These are phyloP conservation scores for Sturnus vulgaris DNA, from an alignment of 2,113 vertebrate species.

Conservation along the genomic window DNA sequence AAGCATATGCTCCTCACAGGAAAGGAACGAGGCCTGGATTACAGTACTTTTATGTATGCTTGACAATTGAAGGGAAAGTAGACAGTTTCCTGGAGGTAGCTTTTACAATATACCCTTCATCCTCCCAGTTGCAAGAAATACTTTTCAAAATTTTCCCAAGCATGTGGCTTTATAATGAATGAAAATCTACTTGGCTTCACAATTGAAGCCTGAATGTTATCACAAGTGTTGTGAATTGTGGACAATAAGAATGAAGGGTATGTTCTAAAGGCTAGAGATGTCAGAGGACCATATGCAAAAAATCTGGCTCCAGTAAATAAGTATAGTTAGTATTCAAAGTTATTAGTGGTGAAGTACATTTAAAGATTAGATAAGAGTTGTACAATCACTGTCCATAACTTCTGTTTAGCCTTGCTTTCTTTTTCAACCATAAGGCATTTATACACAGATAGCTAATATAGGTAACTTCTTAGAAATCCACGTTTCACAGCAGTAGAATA, in stretches of 20 bases:
- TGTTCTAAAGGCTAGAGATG: constrained; percentile 26
- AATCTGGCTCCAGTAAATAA: constrained; percentile 20
- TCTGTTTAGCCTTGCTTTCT: constrained; percentile 12
- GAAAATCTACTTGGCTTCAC: neutral
- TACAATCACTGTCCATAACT: neutral
- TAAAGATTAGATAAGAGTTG: neutral
- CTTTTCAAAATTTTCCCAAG: neutral
- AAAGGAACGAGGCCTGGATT: neutral
- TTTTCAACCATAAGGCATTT: neutral
- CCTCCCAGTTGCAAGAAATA: neutral
- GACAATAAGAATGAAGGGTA: constrained; percentile 26
- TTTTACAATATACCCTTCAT: constrained; percentile 56
- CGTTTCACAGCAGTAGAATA: neutral
- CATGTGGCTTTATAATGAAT: neutral
- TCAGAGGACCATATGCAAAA: neutral
- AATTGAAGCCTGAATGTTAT: neutral
- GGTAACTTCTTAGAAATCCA: neutral
- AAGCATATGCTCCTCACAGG: neutral
- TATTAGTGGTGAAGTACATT: constrained; percentile 46
- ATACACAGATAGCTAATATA: neutral
- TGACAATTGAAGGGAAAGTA: constrained; percentile 4
- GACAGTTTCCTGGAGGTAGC: neutral
- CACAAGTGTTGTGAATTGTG: neutral
- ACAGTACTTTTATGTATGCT: neutral
- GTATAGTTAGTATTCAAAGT: constrained; percentile 58